These are phyloP conservation scores for Melanotaenia maccullochi DNA, from an alignment of 2,797 vertebrate species.

Conservation along the genomic window DNA sequence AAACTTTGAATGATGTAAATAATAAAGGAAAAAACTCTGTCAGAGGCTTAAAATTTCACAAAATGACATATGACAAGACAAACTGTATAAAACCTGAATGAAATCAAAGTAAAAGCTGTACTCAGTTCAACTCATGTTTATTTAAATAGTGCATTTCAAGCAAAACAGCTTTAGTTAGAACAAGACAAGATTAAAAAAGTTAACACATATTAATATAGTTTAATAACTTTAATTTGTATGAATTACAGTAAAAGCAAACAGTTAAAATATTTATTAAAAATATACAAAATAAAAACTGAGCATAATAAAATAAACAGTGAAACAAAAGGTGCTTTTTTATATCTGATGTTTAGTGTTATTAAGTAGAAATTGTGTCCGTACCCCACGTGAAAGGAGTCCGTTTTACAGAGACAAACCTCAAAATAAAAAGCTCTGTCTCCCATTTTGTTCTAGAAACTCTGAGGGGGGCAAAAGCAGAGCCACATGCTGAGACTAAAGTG, in stretches of 20 bases:
- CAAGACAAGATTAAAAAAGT: not conserved
- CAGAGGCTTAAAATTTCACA: not conserved
- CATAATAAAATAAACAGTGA: no score
- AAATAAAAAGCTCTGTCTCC: not conserved
- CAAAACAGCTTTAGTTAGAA: not conserved
- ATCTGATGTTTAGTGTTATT: no score
- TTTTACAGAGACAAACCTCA: not conserved
- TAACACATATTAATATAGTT: not conserved
- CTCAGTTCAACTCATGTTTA: not conserved
- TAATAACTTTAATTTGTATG: not conserved
- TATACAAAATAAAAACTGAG: no score
- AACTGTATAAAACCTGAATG: not conserved
- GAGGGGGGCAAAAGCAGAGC: no score
- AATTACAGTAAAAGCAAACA: not conserved
- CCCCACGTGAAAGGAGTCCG: not conserved
- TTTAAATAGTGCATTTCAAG: not conserved
- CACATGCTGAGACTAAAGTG: not conserved
- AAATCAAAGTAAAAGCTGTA: not conserved
- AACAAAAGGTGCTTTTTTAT: no score
- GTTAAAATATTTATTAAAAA: no score
- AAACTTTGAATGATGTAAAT: slow-evolving; percentile 5
- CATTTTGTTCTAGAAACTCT: not conserved
- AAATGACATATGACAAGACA: not conserved
- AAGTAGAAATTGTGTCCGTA: not conserved
- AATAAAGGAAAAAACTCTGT: not conserved